phyloP scores from a whole-genome alignment of 2,888 invertebrate genomes.

The Malacosoma neustria region DNA sequence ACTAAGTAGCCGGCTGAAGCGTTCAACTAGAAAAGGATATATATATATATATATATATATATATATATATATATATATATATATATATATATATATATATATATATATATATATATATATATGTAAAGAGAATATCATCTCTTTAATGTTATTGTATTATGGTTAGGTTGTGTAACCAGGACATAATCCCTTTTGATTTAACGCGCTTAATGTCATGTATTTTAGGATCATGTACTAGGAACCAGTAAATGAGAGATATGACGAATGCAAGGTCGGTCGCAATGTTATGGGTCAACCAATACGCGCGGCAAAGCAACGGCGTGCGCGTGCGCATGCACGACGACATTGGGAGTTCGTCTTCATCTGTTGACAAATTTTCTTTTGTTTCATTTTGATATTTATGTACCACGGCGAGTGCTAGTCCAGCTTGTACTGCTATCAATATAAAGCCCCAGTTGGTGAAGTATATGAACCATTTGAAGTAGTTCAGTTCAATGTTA shows the following conservation, averaged over 20 bases:
- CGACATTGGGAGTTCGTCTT: slow-evolving; percentile 36
- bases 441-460: slow-evolving; percentile 82
- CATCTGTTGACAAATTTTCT: slow-evolving; percentile 40
- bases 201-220: too few relatives aligned
- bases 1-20: too few relatives aligned
- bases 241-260: slow-evolving; percentile 85
- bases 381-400: slow-evolving; percentile 46
- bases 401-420: slow-evolving; percentile 68
- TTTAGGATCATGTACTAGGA: slow-evolving; percentile 81
- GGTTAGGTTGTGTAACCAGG: too few relatives aligned
- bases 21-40: too few relatives aligned
- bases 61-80: too few relatives aligned
- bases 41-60: too few relatives aligned
- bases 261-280: slow-evolving; percentile 81
- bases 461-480: slow-evolving; percentile 82
- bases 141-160: too few relatives aligned
- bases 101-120: too few relatives aligned
- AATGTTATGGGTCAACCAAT: slow-evolving; percentile 82
- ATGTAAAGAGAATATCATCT: too few relatives aligned
- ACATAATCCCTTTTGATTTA: too few relatives aligned
- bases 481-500: slow-evolving; percentile 50
- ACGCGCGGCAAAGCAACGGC: slow-evolving; percentile 63
- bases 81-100: too few relatives aligned
- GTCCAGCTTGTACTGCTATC: slow-evolving; percentile 72
- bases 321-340: slow-evolving; percentile 42